Evolutionary conservation across 2,888 invertebrate species (phyloP), one percentile per base, ranked within the genome.

Genomic region (Lasiommata megera): DNA sequence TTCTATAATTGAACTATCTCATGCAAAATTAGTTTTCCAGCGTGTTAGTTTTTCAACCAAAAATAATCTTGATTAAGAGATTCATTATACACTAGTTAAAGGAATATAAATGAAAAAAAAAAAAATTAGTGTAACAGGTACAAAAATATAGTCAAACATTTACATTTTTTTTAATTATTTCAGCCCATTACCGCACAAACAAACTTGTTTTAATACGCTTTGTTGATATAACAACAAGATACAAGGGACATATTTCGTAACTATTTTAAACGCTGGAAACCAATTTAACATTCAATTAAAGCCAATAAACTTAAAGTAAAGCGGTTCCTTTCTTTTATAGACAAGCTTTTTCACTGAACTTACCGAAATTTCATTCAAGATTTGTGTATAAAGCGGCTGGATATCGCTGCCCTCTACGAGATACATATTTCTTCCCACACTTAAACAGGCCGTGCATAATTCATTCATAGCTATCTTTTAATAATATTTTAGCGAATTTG

Each of bases 351-450:
- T 37, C 23, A 18, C 18, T 47, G 12, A 12, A 62, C 64, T 80
- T 71, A 88, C 88, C 23, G 78, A 73, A 56, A 82, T 82, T 82
- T 87, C 86, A 77, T 79, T 82, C 58, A 88, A 65, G 58, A 88
- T 84, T 75, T 84, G 78, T 1, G 74, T 68, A 67, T 80, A 88
- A 61, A 85, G 52, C 41, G 76, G 56, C 23, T 79, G 74, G 23
- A 71, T 74, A 1, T 69, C 82, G 0, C 81, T 82, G 3, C 81
- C 82, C 0, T 66, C 73, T 1, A 88, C 76, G 54, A 68, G 75
- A 56, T 64, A 70, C 11, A 87, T 58, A 63, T 79, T 84, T 52
- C 88, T 67, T 0, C 78, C 89, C 0, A 69, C 60, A 64, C 81
- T 80, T 44, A 86, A 63, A 60, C 88, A 88, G 9, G 79, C 74